Conservation (phyloP, 2,888 invertebrate genomes). For the Ennomos quercinarius region DNA sequence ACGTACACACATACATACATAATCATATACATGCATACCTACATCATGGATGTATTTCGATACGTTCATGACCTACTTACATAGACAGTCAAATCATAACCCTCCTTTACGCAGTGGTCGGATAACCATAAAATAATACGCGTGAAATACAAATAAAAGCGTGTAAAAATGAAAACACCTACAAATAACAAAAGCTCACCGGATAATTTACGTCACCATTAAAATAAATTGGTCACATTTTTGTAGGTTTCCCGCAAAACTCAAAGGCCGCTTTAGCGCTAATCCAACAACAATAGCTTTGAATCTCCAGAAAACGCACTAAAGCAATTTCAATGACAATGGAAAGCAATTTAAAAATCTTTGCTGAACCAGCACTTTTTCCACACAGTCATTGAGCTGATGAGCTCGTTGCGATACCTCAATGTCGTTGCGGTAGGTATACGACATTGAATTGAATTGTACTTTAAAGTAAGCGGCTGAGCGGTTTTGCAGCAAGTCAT, state of each 20-base stretch:
- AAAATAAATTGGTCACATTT: conserved; percentile 27
- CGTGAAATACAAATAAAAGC: too few species aligned
- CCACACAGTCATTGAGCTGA: conserved; percentile 55
- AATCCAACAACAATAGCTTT: conserved; percentile 47
- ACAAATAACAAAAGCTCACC: conserved; percentile 5
- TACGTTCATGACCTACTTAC: too few species aligned
- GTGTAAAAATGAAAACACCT: too few species aligned
- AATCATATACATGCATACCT: too few species aligned
- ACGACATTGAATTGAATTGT: background rate
- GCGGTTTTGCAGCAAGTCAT: too few species aligned
- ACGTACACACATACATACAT: too few species aligned
- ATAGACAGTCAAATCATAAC: too few species aligned
- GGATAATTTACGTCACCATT: conserved; percentile 21
- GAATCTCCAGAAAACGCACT: conserved; percentile 45
- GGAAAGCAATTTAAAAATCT: conserved; percentile 60
- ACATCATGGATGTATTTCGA: too few species aligned
- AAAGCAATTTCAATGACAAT: conserved; percentile 62
- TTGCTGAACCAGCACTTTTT: conserved; percentile 52
- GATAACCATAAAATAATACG: too few species aligned
- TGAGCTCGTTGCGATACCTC: conserved; percentile 56
- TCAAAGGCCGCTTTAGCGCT: conserved; percentile 27
- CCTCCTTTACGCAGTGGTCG: too few species aligned
- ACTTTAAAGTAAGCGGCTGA: too few species aligned
- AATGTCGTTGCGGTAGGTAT: too few species aligned
- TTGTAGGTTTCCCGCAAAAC: conserved; percentile 21